Evolutionary conservation across 2,888 invertebrate genomes (phyloP), one percentile per base, ranked within the genome.

Genomic region (Tinea pellionella): DNA sequence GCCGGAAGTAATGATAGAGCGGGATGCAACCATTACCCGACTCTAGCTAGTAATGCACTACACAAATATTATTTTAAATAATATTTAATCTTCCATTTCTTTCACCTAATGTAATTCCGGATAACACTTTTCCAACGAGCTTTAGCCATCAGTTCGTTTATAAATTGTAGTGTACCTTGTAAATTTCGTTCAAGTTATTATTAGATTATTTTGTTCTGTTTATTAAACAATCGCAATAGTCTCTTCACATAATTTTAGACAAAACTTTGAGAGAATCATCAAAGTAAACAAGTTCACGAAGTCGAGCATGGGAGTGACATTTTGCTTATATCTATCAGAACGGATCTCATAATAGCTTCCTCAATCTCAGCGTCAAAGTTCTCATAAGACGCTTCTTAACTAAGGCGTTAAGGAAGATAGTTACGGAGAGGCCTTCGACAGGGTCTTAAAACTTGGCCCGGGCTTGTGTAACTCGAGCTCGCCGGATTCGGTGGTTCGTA

Each of bases 351-450:
- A 85, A 86, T 87, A 82, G 86, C 85, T 85, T 85, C 84, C 81
- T 85, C 85, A 85, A 86, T 85, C 84, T 83, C 79, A 68, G 76
- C 83, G 84, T 83, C 84, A 82, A 86, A 86, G 86, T 86, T 85
- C 85, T 86, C 85, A 82, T 85, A 84, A 84, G 85, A 76, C 81
- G 82, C 79, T 83, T 80, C 83, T 86, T 85, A 86, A 84, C 81
- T 85, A 82, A 82, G 82, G 84, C 85, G 82, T 80, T 81, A 82
- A 83, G 82, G 82, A 83, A 82, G 80, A 83, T 86, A 87, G 82
- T 82, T 81, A 76, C 81, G 77, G 74, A 78, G 81, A 80, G 83
- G 80, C 78, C 81, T 82, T 84, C 77, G 75, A 75, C 73, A 74
- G 79, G 83, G 82, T 80, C 83, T 85, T 82, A 84, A 80, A 83